Base-by-base conservation (phyloP, 2,113 vertebrate genomes). In the Naja naja region DNA sequence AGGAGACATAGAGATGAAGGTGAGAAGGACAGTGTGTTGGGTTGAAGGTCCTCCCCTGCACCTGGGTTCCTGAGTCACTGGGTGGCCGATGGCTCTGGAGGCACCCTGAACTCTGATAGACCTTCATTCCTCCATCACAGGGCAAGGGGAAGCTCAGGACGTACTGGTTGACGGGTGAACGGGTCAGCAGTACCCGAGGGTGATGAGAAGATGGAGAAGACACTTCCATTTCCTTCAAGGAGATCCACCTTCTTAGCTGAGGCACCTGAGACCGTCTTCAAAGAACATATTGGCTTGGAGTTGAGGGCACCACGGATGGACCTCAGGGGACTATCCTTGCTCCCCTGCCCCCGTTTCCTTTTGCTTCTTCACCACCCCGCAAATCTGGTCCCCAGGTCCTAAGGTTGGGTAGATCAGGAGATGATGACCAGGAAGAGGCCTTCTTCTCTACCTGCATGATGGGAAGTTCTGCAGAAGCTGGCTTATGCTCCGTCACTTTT, bases 1-100 rank as follows among this genome's bases (percentile, higher is more conserved):
- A 89, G 99, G 98, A 5, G 98, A 99, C 2, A 97, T 99, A 25
- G 98, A 99, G 96, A 98, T 99, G 98, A 99, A 99, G 97, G 98
- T 97, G 96, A 49, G 49, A 47, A 34, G 10, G 12, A 5, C 1
- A 3, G 11, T 27, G 5, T 1, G 23, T 18, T 54, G 52, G 87
- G 52, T 20, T 39, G 49, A 54, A 20, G 88, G 34, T 39, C 3
- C 16, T 74, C 69, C 69, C 14, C n/a, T 34, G 34, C 69, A 8
- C 8, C 34, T 9, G 18, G 7, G 34, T 22, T 39, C 34, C 3
- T 81, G 18, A 3, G 34, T 22, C 18, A 3, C 11, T 12, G 8
- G 85, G 25, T 49, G 85, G 85, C 3, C 0, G 10, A 47, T 87
- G 85, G 25, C 86, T 49, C 49, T 30, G 30, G 87, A 9, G 16